phyloP scores from a whole-genome alignment of 2,113 vertebrate genomes.

The Salvelinus fontinalis region DNA sequence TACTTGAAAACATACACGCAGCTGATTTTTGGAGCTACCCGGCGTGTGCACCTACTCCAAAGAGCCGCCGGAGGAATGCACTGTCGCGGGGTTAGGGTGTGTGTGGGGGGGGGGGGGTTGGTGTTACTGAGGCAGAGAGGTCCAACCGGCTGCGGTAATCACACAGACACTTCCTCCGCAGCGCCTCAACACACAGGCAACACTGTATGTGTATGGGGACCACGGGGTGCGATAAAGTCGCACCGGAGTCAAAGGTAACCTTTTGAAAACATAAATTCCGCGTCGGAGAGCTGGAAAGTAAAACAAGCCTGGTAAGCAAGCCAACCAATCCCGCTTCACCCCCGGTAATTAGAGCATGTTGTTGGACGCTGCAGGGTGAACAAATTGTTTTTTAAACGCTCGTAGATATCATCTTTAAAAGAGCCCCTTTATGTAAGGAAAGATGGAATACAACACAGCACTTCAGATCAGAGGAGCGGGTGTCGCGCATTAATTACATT shows the following conservation, averaged over 20 bases:
- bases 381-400: conserved; percentile 75
- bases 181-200: conserved; percentile 60
- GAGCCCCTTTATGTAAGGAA: conserved; percentile 75
- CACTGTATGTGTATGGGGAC: conserved; percentile 71
- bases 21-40: neutral
- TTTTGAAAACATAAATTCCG: conserved; percentile 78
- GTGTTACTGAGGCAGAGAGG: conserved; percentile 18
- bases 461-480: conserved; percentile 78
- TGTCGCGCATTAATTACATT: conserved; percentile 85
- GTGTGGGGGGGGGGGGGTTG: too few species aligned
- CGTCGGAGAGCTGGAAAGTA: conserved; percentile 65
- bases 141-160: conserved; percentile 56
- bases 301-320: conserved; percentile 49
- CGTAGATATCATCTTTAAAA: conserved; percentile 92
- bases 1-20: conserved; percentile 10
- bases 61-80: conserved; percentile 22
- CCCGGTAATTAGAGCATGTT: conserved; percentile 81
- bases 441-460: conserved; percentile 75
- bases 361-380: conserved; percentile 76
- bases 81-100: neutral
- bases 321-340: conserved; percentile 27
- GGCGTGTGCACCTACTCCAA: conserved; percentile 9
- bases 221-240: conserved; percentile 72
- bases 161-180: conserved; percentile 63
- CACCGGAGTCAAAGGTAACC: conserved; percentile 71